Conservation (phyloP, 2,113 vertebrate genomes). For the Xyrauchen texanus region DNA sequence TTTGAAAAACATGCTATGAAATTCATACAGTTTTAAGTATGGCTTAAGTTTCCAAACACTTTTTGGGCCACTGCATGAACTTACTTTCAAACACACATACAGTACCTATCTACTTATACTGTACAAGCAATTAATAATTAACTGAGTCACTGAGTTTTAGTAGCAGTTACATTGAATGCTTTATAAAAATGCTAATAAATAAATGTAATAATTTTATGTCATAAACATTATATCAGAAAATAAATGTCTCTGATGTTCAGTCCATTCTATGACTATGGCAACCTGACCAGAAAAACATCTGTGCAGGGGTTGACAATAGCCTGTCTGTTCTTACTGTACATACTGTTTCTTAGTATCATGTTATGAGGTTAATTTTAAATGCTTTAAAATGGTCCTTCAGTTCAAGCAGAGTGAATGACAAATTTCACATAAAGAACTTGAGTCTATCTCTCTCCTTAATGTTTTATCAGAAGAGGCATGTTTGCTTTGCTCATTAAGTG, state of each 20-base stretch:
- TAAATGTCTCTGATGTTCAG: neutral
- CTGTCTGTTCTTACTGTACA: slow-evolving; percentile 21
- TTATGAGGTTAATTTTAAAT: slow-evolving; percentile 5
- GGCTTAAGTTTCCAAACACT: too few relatives aligned
- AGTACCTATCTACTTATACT: too few relatives aligned
- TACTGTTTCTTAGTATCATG: slow-evolving; percentile 10
- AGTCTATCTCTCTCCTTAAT: slow-evolving; percentile 5
- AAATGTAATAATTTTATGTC: neutral
- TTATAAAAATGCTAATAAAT: neutral
- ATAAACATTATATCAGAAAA: neutral
- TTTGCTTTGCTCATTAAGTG: slow-evolving; percentile 59
- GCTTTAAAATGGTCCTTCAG: neutral
- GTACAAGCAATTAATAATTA: too few relatives aligned
- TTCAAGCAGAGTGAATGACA: slow-evolving; percentile 8
- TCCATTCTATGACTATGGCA: slow-evolving; percentile 7
- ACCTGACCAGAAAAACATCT: slow-evolving; percentile 1
- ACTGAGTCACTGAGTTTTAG: too few relatives aligned
- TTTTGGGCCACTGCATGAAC: too few relatives aligned
- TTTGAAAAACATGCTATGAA: too few relatives aligned
- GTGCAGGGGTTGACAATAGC: neutral
- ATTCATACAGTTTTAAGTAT: too few relatives aligned
- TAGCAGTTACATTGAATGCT: too few relatives aligned
- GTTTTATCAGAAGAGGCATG: slow-evolving; percentile 56
- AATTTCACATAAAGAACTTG: slow-evolving; percentile 22
- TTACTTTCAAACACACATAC: too few relatives aligned